These are phyloP conservation scores for Callosobruchus maculatus DNA, from an alignment of 2,888 invertebrate genomes.

Conservation along the genomic window DNA sequence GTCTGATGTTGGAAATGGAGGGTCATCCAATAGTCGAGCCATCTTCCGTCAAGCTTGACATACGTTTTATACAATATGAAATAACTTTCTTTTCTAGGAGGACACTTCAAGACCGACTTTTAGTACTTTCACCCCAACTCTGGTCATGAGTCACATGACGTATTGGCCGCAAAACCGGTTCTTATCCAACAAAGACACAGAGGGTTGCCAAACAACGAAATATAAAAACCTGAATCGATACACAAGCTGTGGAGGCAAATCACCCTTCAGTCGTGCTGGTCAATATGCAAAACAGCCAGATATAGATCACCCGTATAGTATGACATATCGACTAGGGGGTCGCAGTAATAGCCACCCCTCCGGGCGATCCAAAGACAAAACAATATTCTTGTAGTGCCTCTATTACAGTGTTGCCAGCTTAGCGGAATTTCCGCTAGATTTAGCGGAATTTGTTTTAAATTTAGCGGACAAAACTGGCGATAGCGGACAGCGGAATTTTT, in stretches of 20 bases:
- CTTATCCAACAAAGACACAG: background rate
- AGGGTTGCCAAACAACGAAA: background rate
- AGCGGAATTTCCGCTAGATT: too few species aligned
- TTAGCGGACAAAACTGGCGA: too few species aligned
- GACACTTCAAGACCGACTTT: too few species aligned
- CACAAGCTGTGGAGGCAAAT: background rate
- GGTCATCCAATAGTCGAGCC: too few species aligned
- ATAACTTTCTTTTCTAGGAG: too few species aligned
- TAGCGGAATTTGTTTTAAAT: too few species aligned
- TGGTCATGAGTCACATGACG: background rate
- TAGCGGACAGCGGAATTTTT: too few species aligned
- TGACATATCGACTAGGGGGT: constrained; percentile 10
- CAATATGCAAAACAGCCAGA: constrained; percentile 32
- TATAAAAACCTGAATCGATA: background rate
- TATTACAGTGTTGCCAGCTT: constrained; percentile 36
- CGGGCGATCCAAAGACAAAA: constrained; percentile 23
- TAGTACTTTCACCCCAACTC: too few species aligned
- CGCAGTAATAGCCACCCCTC: constrained; percentile 12
- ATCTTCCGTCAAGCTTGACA: too few species aligned
- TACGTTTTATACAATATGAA: too few species aligned
- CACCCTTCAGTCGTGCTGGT: constrained; percentile 10
- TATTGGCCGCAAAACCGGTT: background rate
- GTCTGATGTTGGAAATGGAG: too few species aligned
- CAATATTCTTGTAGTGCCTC: constrained; percentile 26
- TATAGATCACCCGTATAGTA: constrained; percentile 18